Evolutionary conservation across 2,797 vertebrate species (phyloP).

Genomic region (Botia almorhae): DNA sequence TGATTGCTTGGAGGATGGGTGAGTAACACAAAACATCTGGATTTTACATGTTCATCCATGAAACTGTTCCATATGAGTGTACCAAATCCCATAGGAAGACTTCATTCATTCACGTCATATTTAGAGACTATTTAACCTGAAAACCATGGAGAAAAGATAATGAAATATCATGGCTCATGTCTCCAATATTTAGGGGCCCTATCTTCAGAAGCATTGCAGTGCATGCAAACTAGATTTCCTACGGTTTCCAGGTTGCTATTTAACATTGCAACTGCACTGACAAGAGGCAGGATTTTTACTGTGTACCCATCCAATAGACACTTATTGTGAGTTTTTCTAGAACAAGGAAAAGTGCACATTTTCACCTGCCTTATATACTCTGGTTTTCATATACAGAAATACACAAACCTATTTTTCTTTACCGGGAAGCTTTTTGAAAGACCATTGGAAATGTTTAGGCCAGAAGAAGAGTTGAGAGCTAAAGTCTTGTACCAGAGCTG

Average conservation of each 20-base stretch:
- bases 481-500: constrained; percentile 46
- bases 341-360: neutral
- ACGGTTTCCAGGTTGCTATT: constrained; percentile 6
- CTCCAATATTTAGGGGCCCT: neutral
- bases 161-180: neutral
- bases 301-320: constrained; percentile 29
- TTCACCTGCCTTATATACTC: constrained; percentile 49
- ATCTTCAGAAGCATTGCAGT: neutral
- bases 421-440: constrained; percentile 62
- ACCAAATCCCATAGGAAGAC: constrained; percentile 30
- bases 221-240: constrained; percentile 5
- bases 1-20: constrained; percentile 92
- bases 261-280: constrained; percentile 16
- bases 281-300: constrained; percentile 43
- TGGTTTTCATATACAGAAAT: constrained; percentile 43
- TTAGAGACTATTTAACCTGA: constrained; percentile 31
- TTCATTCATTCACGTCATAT: constrained; percentile 41
- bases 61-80: constrained; percentile 36
- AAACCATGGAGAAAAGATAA: constrained; percentile 2
- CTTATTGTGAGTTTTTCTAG: no score
- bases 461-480: constrained; percentile 46
- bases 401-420: constrained; percentile 42
- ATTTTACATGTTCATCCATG: constrained; percentile 30
- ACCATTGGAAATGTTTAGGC: constrained; percentile 64
- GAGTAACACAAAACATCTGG: constrained; percentile 53